A percentile compares a stretch with the other conserved stretches of the same genome.
phyloP scores from a whole-genome alignment of 2,113 vertebrate genomes.

The Baryphthengus martii region DNA sequence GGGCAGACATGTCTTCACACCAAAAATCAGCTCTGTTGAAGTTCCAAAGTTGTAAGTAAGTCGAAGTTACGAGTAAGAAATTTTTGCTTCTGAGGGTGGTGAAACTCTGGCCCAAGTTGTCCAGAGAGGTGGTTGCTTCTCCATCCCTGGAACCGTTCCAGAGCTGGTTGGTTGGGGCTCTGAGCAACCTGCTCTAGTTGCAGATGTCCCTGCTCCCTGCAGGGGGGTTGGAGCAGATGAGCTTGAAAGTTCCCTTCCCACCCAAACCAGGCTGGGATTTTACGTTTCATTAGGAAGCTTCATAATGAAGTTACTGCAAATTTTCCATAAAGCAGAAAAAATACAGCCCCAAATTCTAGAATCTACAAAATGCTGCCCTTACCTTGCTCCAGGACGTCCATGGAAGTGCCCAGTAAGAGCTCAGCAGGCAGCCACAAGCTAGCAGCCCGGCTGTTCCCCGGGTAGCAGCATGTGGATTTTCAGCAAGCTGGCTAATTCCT shows the following conservation, averaged over 20 bases:
- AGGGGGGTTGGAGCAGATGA: background rate
- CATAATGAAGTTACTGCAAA: background rate
- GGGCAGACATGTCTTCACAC: background rate
- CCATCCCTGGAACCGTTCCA: no score
- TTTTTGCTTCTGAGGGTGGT: background rate
- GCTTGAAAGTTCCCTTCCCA: background rate
- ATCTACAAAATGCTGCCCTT: background rate
- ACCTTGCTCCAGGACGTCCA: background rate
- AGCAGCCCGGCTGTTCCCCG: background rate
- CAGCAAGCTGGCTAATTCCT: background rate
- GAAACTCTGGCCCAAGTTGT: background rate
- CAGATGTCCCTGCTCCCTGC: no score
- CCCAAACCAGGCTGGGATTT: background rate
- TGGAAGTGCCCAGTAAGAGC: background rate
- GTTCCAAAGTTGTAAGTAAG: no score
- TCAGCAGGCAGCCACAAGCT: no score
- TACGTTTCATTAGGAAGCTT: background rate
- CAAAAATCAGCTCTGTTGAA: background rate
- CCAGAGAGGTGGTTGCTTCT: no score
- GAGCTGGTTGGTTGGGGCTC: no score
- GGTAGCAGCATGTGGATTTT: accelerated
- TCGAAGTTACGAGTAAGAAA: background rate
- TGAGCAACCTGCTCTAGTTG: no score
- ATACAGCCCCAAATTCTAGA: background rate
- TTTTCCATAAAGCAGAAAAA: background rate